Conservation (phyloP, 2,888 invertebrate species). For the Apodemia mormo region DNA sequence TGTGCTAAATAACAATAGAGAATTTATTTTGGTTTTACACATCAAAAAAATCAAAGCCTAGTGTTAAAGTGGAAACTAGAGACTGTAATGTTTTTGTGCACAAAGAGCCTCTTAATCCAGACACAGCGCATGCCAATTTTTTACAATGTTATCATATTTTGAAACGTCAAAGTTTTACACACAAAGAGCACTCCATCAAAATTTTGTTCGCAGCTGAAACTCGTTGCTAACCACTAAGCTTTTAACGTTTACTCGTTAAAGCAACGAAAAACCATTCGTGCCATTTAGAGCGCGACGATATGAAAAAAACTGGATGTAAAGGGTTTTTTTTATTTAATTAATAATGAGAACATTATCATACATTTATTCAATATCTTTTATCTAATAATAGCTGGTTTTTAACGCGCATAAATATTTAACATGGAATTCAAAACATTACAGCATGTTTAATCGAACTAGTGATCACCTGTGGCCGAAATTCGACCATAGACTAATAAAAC, state of each 20-base stretch:
- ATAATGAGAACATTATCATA: too few relatives aligned
- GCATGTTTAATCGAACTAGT: too few relatives aligned
- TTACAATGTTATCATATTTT: conserved; percentile 24
- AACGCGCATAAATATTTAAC: too few relatives aligned
- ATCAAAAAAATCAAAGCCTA: conserved; percentile 1
- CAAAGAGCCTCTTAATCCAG: conserved; percentile 12
- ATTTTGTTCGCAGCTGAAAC: conserved; percentile 41
- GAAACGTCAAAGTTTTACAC: conserved; percentile 35
- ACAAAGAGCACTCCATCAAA: conserved; percentile 42
- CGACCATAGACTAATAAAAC: too few relatives aligned
- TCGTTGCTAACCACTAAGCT: conserved; percentile 41
- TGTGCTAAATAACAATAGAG: neutral
- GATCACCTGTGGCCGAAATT: too few relatives aligned
- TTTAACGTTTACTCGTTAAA: conserved; percentile 41
- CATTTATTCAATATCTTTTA: too few relatives aligned
- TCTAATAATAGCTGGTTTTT: too few relatives aligned
- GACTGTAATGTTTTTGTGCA: conserved; percentile 6
- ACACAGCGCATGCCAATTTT: conserved; percentile 11
- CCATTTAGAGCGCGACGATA: conserved; percentile 27
- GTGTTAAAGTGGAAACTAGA: neutral
- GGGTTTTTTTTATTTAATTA: too few relatives aligned
- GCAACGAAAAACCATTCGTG: conserved; percentile 36
- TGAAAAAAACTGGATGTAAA: neutral
- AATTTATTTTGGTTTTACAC: neutral
- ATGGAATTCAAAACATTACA: too few relatives aligned